Evolutionary conservation across 2,113 vertebrate species (phyloP), one percentile per base, ranked within the genome.

Genomic region (Dasyprocta punctata): DNA sequence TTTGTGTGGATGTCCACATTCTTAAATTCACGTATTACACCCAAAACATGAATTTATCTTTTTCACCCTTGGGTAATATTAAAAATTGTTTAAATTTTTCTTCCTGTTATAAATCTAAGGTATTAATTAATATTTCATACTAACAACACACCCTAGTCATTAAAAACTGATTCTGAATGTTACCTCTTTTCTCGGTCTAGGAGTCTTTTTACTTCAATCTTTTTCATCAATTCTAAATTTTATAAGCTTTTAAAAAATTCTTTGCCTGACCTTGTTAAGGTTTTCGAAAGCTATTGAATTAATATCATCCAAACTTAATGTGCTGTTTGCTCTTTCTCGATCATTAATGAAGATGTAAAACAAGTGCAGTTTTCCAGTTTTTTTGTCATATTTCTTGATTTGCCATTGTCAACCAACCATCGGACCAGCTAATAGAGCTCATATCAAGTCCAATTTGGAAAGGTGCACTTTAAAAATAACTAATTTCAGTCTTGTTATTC

Each of bases 281-380:
- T 67, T 97, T 96, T 96, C 61, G 92, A 92, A 95, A 90, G 63
- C 77, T 95, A 95, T 90, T 95, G 77, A 97, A 97, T 97, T 94
- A 97, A 95, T 92, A 96, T 77, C 63, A 86, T 86, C 69, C 49
- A 83, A 90, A 89, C 92, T 90, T 95, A 93, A 33, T 22, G 4
- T 86, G n/a, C 86, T 56, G 17, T 92, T 97, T 97, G 69, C 13
- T 96, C 33, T 71, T 96, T 96, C 97, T 94, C 0, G 33, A 94
- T 93, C 56, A 95, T n/a, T 47, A 73, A 97, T 73, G 49, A 90
- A 14, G 65, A 56, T 89, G 69, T 80, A 92, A 96, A 97, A 96
- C 54, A 97, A 90, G 95, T 89, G 24, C 28, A 36, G 17, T 0
- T 85, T 26, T 26, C 75, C 44, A 81, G 47, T 0, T 19, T 73